These are phyloP conservation scores for Eumacrocentrus americanus DNA, from an alignment of 2,888 invertebrate species.

Conservation along the genomic window DNA sequence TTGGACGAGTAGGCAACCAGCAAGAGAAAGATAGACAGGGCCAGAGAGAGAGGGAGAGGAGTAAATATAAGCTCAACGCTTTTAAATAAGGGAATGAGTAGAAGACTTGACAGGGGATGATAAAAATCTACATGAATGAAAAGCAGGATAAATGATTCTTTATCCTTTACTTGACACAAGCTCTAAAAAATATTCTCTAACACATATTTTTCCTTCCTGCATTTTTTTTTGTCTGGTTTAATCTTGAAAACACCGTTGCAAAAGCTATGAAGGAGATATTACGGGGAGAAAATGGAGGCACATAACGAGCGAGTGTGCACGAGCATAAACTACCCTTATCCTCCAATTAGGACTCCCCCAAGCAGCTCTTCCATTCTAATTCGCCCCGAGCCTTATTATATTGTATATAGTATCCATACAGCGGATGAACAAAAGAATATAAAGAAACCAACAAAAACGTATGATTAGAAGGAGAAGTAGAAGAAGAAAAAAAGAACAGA, in stretches of 20 bases:
- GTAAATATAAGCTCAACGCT: neutral
- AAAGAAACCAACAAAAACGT: neutral
- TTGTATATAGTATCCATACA: slow-evolving; percentile 20
- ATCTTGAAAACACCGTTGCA: neutral
- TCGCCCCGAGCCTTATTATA: slow-evolving; percentile 46
- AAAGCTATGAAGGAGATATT: slow-evolving; percentile 13
- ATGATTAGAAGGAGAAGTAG: neutral
- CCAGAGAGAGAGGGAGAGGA: too few relatives aligned
- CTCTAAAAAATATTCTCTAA: neutral
- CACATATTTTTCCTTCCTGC: neutral
- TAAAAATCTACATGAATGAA: neutral
- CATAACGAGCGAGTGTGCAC: slow-evolving; percentile 16
- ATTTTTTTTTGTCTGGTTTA: neutral
- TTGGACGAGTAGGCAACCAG: too few relatives aligned
- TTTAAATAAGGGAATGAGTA: neutral
- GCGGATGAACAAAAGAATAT: neutral
- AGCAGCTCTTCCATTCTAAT: slow-evolving; percentile 46
- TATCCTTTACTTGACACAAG: neutral
- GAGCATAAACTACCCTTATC: slow-evolving; percentile 47
- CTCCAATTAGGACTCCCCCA: slow-evolving; percentile 43
- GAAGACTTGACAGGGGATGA: neutral
- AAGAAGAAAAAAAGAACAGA: neutral
- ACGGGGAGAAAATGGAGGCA: slow-evolving; percentile 26
- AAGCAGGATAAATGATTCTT: neutral
- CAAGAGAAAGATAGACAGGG: too few relatives aligned